These are phyloP conservation scores for Zaprionus bogoriensis DNA, from an alignment of 2,888 invertebrate genomes.

Conservation along the genomic window DNA sequence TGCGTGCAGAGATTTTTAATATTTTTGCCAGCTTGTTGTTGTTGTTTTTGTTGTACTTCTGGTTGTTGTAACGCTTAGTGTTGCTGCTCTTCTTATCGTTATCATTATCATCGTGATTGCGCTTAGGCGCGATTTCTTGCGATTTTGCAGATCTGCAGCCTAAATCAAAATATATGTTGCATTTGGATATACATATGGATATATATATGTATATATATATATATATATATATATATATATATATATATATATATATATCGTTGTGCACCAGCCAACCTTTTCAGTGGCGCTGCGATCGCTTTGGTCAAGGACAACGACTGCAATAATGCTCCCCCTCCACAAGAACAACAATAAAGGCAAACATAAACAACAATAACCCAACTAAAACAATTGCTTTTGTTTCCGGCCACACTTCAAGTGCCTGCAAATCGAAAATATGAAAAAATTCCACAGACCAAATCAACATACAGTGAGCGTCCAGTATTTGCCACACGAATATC, in stretches of 20 bases:
- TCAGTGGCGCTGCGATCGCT: background rate
- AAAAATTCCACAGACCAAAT: background rate
- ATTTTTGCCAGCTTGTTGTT: constrained; percentile 32
- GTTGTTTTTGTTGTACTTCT: background rate
- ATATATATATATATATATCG: no score
- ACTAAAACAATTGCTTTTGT: constrained; percentile 46
- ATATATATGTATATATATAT: no score
- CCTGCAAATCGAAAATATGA: constrained; percentile 3
- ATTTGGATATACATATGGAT: no score
- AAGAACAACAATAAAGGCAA: background rate
- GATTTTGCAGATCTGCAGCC: background rate
- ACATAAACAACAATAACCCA: constrained; percentile 6
- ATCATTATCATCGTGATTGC: constrained; percentile 13
- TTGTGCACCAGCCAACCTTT: no score
- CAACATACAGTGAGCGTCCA: constrained; percentile 3
- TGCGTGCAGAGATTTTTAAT: constrained; percentile 77
- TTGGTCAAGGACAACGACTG: constrained; percentile 44
- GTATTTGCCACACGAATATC: no score
- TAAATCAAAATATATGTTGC: no score
- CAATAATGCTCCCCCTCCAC: background rate
- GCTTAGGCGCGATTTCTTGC: background rate
- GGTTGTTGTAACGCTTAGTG: constrained; percentile 21
- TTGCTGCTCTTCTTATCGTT: constrained; percentile 2
- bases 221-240: no score
- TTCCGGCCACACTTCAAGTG: constrained; percentile 27